These are phyloP conservation scores for Coendou prehensilis DNA, from an alignment of 2,797 vertebrate genomes.

Conservation along the genomic window DNA sequence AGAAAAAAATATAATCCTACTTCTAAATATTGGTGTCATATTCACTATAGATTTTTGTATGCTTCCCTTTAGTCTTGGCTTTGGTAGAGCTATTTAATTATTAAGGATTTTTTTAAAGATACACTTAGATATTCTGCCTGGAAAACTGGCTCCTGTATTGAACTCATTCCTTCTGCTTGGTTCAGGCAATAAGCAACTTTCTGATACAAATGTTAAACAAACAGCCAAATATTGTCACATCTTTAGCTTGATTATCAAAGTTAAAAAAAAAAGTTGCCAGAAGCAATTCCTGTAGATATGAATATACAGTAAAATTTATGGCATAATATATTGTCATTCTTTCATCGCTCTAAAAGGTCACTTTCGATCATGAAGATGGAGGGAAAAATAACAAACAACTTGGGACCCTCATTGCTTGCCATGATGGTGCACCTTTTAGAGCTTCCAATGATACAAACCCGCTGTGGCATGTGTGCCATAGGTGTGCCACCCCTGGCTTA, in stretches of 20 bases:
- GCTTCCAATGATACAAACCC: not conserved
- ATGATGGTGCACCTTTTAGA: not conserved
- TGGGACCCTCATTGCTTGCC: not conserved
- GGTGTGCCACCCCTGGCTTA: not conserved
- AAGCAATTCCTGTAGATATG: slow-evolving; percentile 67
- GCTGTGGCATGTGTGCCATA: not conserved
- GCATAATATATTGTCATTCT: not conserved
- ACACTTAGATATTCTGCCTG: slow-evolving; percentile 75
- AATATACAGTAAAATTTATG: not conserved
- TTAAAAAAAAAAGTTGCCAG: slow-evolving; percentile 52
- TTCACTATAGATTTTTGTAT: not conserved
- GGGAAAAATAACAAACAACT: not conserved
- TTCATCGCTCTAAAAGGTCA: not conserved
- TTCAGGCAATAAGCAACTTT: slow-evolving; percentile 82
- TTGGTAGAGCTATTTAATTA: slow-evolving; percentile 64
- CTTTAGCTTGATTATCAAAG: slow-evolving; percentile 65
- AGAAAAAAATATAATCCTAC: not conserved
- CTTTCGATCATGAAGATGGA: not conserved
- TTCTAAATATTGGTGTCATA: not conserved
- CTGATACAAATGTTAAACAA: slow-evolving; percentile 78
- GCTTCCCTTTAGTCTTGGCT: slow-evolving; percentile 72
- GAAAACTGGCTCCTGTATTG: slow-evolving; percentile 71
- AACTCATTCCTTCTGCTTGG: slow-evolving; percentile 79
- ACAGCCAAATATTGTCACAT: slow-evolving; percentile 76
- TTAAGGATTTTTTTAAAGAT: slow-evolving; percentile 74